phyloP scores from a whole-genome alignment of 2,113 vertebrate species.

The Sylvicapra grimmia region DNA sequence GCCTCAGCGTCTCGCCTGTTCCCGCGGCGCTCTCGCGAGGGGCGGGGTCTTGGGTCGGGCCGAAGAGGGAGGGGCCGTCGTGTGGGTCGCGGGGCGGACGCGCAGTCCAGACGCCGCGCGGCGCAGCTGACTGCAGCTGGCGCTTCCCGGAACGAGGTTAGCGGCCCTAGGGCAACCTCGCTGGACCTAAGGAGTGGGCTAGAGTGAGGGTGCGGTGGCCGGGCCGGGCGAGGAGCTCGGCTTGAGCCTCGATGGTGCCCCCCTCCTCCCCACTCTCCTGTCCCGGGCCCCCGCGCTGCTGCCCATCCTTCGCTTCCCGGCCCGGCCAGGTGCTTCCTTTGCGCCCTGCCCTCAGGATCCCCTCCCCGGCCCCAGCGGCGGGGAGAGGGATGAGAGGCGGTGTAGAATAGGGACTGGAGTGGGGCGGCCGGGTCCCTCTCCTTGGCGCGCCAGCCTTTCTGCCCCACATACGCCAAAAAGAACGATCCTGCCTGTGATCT shows the following conservation, averaged over 20 bases:
- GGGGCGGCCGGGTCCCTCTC: not conserved
- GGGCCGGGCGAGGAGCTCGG: not conserved
- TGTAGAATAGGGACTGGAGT: not conserved
- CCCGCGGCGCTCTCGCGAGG: not conserved
- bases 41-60: not conserved
- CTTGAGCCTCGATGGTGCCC: slow-evolving; percentile 19
- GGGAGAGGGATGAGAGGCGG: not conserved
- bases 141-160: not conserved
- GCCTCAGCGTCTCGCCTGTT: slow-evolving; percentile 41
- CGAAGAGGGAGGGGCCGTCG: fast-evolving
- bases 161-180: not conserved
- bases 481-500: not conserved
- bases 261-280: not conserved
- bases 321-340: slow-evolving; percentile 69
- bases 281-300: not conserved
- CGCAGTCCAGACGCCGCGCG: fast-evolving
- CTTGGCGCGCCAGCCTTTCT: not conserved
- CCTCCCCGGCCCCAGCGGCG: not conserved
- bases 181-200: not conserved
- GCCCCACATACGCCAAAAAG: not conserved
- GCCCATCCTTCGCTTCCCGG: slow-evolving; percentile 15
- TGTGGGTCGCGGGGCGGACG: not conserved
- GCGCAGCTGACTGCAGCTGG: slow-evolving; percentile 23
- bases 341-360: not conserved
- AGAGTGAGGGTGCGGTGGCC: not conserved